A percentile compares a stretch with the other conserved stretches of the same genome.
Conservation (phyloP, 2,113 vertebrate species). For the Propithecus coquereli region DNA sequence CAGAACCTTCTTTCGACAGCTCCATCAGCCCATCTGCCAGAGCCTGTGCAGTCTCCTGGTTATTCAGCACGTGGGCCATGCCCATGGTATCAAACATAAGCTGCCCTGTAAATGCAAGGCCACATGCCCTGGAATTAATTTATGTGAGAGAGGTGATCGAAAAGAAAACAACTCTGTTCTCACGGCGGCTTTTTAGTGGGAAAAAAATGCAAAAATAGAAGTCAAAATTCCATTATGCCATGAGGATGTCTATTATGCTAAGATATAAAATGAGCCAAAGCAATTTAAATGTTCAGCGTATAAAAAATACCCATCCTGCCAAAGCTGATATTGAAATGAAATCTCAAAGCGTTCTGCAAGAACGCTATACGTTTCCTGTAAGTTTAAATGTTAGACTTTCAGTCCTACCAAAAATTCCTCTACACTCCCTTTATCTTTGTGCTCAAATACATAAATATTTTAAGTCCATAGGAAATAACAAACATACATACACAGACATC, state of each 20-base stretch:
- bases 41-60: conserved; percentile 67
- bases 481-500: background rate
- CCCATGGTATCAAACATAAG: conserved; percentile 83
- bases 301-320: background rate
- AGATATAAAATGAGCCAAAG: background rate
- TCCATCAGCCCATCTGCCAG: conserved; percentile 82
- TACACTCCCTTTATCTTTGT: background rate
- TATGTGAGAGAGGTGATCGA: background rate
- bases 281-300: background rate
- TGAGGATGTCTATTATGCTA: background rate
- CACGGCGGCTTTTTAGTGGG: background rate
- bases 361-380: background rate
- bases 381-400: background rate
- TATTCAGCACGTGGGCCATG: conserved; percentile 60
- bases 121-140: background rate
- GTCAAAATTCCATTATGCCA: background rate
- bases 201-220: background rate
- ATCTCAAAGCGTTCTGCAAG: background rate
- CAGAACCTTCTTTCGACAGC: conserved; percentile 78
- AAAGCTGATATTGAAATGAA: background rate
- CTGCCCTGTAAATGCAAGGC: conserved; percentile 79
- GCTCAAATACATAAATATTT: background rate
- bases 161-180: background rate
- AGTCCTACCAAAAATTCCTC: background rate
- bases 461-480: background rate